Percentiles rank a stretch among this genome's conserved stretches.
Evolutionary conservation across 2,113 vertebrate genomes (phyloP).

Genomic region (Mus musculus): GRCm39 chr1:88756501-88757000

Average conservation of each 20-base stretch:
- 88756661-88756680: background rate
- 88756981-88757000: background rate
- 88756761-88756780: background rate
- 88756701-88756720: fast-evolving
- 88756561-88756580: background rate
- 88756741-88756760: background rate
- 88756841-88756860: background rate
- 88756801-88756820: fast-evolving
- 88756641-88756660: background rate
- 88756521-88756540: background rate
- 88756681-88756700: background rate
- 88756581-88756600: too few species aligned
- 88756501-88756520: background rate
- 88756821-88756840: too few species aligned
- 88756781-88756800: background rate
- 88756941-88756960: background rate
- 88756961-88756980: background rate
- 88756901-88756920: background rate
- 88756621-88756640: background rate
- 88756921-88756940: background rate
- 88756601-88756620: background rate
- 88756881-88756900: background rate
- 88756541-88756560: background rate
- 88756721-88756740: background rate
- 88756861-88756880: too few species aligned